Evolutionary conservation across 1,140 invertebrate species (phyloP), one percentile per base, ranked within the genome.

Genomic region (Orius laevigatus): DNA sequence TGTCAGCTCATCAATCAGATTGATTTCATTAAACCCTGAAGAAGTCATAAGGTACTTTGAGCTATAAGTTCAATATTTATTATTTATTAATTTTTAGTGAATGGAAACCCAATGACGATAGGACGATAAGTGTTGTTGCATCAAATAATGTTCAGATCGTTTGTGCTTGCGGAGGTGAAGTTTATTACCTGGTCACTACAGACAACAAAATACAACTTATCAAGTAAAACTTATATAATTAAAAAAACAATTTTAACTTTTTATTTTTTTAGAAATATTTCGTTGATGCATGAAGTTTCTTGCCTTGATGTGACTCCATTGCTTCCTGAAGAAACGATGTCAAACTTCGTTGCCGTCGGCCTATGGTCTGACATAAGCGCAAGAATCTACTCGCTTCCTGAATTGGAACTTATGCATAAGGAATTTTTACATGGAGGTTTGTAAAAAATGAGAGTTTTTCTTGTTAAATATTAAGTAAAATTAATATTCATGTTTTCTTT

Each of bases 341-440:
- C 84, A 0, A 75, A 79, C 33, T 68, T 95, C 10, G 81, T 89
- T 33, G 89, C 88, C 14, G 86, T 97, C 33, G 95, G 94, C 0
- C 69, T 98, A 14, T 98, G 95, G 95, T 95, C 89, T 8, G 92
- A 98, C 59, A 95, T 97, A 55, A 94, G 91, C 0, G 86, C 90
- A 16, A 68, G 86, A 14, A 76, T 96, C 34, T 67, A 95, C 9
- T 72, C 72, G 3, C 59, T 97, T 41, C 89, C 91, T 0, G 67
- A 72, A 38, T 69, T 96, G 14, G 73, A 78, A 52, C 79, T 81
- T 58, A 70, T 84, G 49, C 79, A 83, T 58, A 85, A 81, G 49
- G 90, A 96, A 69, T 76, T 81, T 60, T 66, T 97, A 1, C 81
- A 84, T 46, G 89, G 91, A 61, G 25, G 25, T 25, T 4, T 8